Base-by-base conservation (phyloP, 2,797 vertebrate species). In the Sitta carolinensis region DNA sequence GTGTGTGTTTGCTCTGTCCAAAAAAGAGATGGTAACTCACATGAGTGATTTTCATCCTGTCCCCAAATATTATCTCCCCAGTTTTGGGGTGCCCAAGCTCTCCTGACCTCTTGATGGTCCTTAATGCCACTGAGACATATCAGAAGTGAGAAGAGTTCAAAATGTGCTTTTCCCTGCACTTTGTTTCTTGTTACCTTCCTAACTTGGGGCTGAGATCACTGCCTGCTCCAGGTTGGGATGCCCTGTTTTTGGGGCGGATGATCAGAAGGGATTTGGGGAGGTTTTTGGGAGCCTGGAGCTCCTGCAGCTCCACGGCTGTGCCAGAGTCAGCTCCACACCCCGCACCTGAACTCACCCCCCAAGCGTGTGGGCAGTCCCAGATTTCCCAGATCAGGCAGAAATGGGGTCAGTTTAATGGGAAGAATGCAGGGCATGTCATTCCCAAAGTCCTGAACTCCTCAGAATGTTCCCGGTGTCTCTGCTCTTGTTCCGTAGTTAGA, bases 381-480 rank as follows among this genome's bases (percentile, higher is more conserved):
- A 67, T 38, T 17, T 42, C 89, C 21, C n/a, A 69, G 73, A 55
- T 69, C 16, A 32, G 27, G 34, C 74, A 74, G 69, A 38, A 88
- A 34, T 12, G 36, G 26, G 40, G 26, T 73, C 54, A 59, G 42
- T 38, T 51, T 32, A 80, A 75, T 5, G 40, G 1, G 5, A 73
- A 76, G 58, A 89, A 55, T 7, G 45, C 80, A 32, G 74, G 48
- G 48, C 59, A 52, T 2, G 5, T 30, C 2, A 4, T 73, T 58
- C 52, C 42, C 57, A 40, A 32, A 78, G 62, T 16, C 29, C 61
- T 45, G 30, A 82, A 15, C 50, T 57, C 30, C 34, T 43, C 82
- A 9, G 19, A 73, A 26, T 0, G 2, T 47, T 55, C 63, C 55
- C 0, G 0, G 16, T 50, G 55, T 40, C 34, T 32, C 36, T 0